Evolutionary conservation across 2,888 invertebrate genomes (phyloP).

Genomic region (Ectropis crepuscularia): DNA sequence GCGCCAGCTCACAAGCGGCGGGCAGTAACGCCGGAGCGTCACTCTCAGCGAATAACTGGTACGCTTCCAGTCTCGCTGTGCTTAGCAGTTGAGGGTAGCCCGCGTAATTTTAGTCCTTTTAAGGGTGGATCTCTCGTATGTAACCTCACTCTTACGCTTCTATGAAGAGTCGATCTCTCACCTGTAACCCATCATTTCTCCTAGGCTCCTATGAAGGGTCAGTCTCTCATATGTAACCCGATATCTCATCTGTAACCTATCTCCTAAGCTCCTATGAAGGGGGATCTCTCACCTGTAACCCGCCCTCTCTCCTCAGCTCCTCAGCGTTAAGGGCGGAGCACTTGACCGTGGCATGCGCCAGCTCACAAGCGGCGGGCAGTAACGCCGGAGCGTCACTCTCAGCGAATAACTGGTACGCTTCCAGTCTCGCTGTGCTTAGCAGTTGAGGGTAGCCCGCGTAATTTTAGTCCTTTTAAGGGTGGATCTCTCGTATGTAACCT

Average conservation of each 20-base stretch:
- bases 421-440: conserved; percentile 96
- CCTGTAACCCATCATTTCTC: too few relatives aligned
- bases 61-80: conserved; percentile 97
- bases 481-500: too few relatives aligned
- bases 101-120: conserved; percentile 90
- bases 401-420: conserved; percentile 96
- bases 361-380: conserved; percentile 95
- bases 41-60: conserved; percentile 90
- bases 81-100: conserved; percentile 99
- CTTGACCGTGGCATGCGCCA: conserved; percentile 97
- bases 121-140: too few relatives aligned
- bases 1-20: conserved; percentile 97
- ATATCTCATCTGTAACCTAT: too few relatives aligned
- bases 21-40: conserved; percentile 87
- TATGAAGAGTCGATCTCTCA: too few relatives aligned
- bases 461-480: too few relatives aligned
- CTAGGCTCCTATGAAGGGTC: too few relatives aligned
- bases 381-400: conserved; percentile 75
- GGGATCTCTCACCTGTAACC: conserved; percentile 87
- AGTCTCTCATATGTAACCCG: too few relatives aligned
- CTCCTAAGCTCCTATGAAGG: too few relatives aligned
- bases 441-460: conserved; percentile 99
- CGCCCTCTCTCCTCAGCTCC: conserved; percentile 96
- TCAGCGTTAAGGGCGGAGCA: conserved; percentile 99
- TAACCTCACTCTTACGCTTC: too few relatives aligned